Evolutionary conservation across 2,113 vertebrate genomes (phyloP).

Genomic region (Oryzias melastigma): DNA sequence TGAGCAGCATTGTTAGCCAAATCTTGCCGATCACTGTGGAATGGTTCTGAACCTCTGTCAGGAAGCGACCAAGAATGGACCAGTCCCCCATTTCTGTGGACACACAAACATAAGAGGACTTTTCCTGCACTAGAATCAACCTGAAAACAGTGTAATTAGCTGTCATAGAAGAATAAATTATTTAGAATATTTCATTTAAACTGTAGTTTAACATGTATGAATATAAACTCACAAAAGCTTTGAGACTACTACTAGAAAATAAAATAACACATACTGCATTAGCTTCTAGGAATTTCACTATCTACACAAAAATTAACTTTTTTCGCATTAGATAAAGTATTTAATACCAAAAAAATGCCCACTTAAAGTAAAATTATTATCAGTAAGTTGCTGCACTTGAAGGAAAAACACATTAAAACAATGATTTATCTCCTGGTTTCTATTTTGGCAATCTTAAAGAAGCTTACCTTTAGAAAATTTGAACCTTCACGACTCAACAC

Average conservation of each 20-base stretch:
- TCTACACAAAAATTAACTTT: no score
- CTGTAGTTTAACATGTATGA: no score
- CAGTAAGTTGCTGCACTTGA: background rate
- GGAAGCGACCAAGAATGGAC: conserved; percentile 75
- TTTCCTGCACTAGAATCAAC: background rate
- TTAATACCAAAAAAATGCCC: no score
- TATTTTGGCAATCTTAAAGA: background rate
- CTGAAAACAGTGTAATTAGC: no score
- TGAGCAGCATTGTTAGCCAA: conserved; percentile 76
- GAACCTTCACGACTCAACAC: conserved; percentile 47
- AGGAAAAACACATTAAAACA: background rate
- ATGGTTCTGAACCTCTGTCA: conserved; percentile 75
- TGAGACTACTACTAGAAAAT: no score
- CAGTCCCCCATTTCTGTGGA: conserved; percentile 73
- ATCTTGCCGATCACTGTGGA: conserved; percentile 77
- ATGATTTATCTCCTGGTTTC: background rate
- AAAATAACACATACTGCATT: no score
- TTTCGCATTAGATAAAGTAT: no score
- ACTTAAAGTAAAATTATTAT: background rate
- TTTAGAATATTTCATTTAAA: no score
- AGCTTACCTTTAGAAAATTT: conserved; percentile 61
- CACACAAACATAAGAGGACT: conserved; percentile 5
- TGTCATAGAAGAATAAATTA: no score
- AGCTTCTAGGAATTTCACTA: no score
- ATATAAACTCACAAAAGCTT: no score